Evolutionary conservation across 2,797 vertebrate genomes (phyloP).

Genomic region (Cossypha caffra): DNA sequence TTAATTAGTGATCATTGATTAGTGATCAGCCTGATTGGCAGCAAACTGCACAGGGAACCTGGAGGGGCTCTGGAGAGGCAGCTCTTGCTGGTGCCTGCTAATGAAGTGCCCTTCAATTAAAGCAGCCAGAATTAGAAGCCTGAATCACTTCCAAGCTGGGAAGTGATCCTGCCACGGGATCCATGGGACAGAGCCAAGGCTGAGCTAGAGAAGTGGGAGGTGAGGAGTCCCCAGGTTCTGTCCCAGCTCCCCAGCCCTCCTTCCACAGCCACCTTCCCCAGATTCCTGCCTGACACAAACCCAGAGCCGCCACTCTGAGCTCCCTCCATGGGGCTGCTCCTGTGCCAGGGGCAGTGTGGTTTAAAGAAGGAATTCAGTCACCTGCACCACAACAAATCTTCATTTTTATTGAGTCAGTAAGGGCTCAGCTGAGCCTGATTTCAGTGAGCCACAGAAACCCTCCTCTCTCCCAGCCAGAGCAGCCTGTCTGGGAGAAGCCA

Average conservation of each 20-base stretch:
- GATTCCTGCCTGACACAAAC: background rate
- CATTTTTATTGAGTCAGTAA: constrained; percentile 48
- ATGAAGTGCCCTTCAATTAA: background rate
- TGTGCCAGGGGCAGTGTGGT: background rate
- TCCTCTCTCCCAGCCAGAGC: background rate
- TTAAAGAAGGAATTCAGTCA: constrained; percentile 37
- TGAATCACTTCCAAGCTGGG: background rate
- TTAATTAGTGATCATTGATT: background rate
- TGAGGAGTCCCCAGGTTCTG: background rate
- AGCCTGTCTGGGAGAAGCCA: background rate
- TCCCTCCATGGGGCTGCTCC: background rate
- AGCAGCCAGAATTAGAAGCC: background rate
- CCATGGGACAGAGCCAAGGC: accelerated
- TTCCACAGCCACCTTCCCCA: background rate
- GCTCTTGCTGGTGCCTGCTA: background rate
- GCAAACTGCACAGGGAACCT: background rate
- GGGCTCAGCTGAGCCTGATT: background rate
- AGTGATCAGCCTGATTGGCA: background rate
- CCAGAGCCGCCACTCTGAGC: accelerated
- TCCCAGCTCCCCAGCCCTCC: background rate
- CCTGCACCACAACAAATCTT: constrained; percentile 27
- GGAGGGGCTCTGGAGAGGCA: background rate
- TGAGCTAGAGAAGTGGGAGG: accelerated
- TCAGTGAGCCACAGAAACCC: background rate
- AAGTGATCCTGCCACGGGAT: background rate